Evolutionary conservation across 2,888 invertebrate genomes (phyloP), one percentile per base, ranked within the genome.

Genomic region (Ophion costatus): DNA sequence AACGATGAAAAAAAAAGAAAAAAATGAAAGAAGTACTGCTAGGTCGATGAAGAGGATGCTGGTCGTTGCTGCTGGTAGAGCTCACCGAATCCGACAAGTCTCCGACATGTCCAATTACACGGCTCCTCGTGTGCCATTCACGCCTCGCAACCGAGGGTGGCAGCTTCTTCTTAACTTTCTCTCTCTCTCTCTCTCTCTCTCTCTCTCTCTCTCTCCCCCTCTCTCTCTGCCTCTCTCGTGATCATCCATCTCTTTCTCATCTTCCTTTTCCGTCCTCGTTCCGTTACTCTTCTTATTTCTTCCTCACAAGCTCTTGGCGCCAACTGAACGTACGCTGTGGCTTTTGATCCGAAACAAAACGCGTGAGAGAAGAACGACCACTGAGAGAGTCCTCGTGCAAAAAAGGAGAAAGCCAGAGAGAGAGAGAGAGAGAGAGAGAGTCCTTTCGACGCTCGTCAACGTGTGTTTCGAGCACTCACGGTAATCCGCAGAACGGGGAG

Each of bases 71-170:
- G 78, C 63, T 78, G 78, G 45, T 76, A 69, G 77, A 82, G 80
- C 85, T 85, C 85, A 85, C 71, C 82, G 80, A 85, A 80, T 76
- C 80, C 80, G 82, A 85, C 86, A 84, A 85, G 87, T 87, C 88
- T 89, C 80, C 88, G 88, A 90, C 92, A 88, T 88, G 88, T 90
- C 88, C 89, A 91, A 91, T 91, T 91, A 91, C 89, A 90, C 88
- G 90, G 85, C 80, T 85, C 86, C 84, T 86, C 87, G 90, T 88
- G 88, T 88, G 88, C 86, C 87, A 88, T 89, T 89, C 89, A 88
- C 90, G 88, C 89, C 87, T 87, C 84, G 87, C 84, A 87, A 85
- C 84, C 82, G 86, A 82, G 77, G 87, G 87, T 80, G 86, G 85
- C 85, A 87, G 74, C 74, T 80, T 80, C 74, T 74, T 80, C 67